phyloP scores from a whole-genome alignment of 1,140 invertebrate genomes.

The Octopus sinensis region DNA sequence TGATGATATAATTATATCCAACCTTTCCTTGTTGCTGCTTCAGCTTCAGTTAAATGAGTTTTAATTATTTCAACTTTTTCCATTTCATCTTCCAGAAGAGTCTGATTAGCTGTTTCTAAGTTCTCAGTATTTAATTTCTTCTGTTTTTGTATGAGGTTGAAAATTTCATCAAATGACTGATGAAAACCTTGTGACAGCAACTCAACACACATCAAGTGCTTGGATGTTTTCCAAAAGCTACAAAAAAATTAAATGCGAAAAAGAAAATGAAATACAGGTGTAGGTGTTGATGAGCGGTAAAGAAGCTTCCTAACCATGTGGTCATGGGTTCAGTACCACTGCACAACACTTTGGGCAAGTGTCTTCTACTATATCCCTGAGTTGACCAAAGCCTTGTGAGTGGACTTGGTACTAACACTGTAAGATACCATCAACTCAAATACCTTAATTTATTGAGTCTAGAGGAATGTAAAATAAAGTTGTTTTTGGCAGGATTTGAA shows the following conservation, averaged over 20 bases:
- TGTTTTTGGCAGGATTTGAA: no score
- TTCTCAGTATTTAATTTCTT: conserved; percentile 49
- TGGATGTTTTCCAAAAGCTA: conserved; percentile 54
- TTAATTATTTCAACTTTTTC: conserved; percentile 53
- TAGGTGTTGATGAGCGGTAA: not conserved
- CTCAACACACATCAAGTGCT: conserved; percentile 55
- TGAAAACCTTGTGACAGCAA: conserved; percentile 55
- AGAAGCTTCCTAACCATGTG: no score
- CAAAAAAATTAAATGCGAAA: conserved; percentile 21
- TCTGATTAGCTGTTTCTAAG: conserved; percentile 44
- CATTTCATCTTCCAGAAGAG: conserved; percentile 48
- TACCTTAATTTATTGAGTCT: no score
- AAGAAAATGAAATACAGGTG: not conserved
- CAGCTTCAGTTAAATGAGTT: conserved; percentile 48
- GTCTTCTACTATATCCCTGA: no score
- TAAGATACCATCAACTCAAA: no score
- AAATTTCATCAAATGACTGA: conserved; percentile 52
- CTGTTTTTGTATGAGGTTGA: conserved; percentile 51
- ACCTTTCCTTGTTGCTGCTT: conserved; percentile 29
- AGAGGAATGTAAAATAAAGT: no score
- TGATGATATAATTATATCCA: no score
- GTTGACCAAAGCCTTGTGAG: no score
- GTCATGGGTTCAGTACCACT: no score
- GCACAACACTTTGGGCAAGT: no score
- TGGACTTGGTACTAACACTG: no score